phyloP scores from a whole-genome alignment of 1,140 invertebrate species.

The Zophobas atratus region DNA sequence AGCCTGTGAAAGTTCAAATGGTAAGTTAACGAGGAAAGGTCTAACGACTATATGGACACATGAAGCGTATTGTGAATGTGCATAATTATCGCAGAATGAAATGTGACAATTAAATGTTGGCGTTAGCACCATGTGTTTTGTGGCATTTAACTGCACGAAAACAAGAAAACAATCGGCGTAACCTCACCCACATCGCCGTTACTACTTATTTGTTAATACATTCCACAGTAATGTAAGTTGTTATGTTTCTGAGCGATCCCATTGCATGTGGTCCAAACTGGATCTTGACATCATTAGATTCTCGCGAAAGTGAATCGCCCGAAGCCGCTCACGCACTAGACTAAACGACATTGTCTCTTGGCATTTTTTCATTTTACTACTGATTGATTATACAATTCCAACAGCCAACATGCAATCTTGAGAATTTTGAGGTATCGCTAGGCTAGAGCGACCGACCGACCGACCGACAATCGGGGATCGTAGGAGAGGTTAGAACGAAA shows the following conservation, averaged over 20 bases:
- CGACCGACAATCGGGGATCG: no score
- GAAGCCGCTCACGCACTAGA: slow-evolving; percentile 52
- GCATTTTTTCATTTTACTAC: slow-evolving; percentile 44
- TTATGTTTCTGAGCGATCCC: slow-evolving; percentile 49
- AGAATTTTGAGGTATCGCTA: slow-evolving; percentile 18
- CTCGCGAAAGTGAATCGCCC: slow-evolving; percentile 54
- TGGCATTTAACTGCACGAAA: slow-evolving; percentile 43
- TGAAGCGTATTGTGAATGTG: slow-evolving; percentile 45
- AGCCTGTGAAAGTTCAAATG: slow-evolving; percentile 31
- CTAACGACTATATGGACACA: slow-evolving; percentile 29
- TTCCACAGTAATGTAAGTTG: slow-evolving; percentile 50
- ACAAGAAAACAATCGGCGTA: slow-evolving; percentile 37
- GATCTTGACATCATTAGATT: slow-evolving; percentile 56
- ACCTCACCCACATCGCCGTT: slow-evolving; percentile 45
- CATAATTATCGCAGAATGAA: slow-evolving; percentile 23
- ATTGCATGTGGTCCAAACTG: slow-evolving; percentile 53
- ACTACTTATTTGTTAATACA: slow-evolving; percentile 47
- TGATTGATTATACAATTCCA: slow-evolving; percentile 46
- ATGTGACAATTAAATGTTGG: slow-evolving; percentile 30
- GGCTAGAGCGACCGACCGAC: background rate
- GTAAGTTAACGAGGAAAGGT: slow-evolving; percentile 28
- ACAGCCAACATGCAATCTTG: slow-evolving; percentile 35
- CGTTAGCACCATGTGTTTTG: slow-evolving; percentile 30
- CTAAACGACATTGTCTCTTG: slow-evolving; percentile 48
- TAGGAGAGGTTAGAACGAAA: background rate